Percentiles rank a stretch among this genome's conserved stretches.
Evolutionary conservation across 2,113 vertebrate genomes (phyloP).

Genomic region (Carettochelys insculpta): DNA sequence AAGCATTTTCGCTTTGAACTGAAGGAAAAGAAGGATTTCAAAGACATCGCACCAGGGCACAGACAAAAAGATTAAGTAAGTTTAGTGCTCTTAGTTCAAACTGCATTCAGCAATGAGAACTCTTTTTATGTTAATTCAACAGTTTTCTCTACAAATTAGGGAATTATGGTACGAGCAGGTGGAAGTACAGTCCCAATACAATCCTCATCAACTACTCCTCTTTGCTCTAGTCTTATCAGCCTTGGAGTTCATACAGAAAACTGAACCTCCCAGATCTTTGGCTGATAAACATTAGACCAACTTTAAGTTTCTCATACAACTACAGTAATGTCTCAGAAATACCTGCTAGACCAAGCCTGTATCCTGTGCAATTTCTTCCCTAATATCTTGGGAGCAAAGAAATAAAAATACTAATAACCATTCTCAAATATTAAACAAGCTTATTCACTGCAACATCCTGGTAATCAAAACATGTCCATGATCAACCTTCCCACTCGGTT

Average conservation of each 20-base stretch:
- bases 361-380: slow-evolving; percentile 63
- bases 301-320: slow-evolving; percentile 44
- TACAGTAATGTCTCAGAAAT: slow-evolving; percentile 61
- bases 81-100: background rate
- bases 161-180: background rate
- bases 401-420: too few species aligned
- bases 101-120: background rate
- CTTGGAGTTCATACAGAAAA: slow-evolving; percentile 30
- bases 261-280: slow-evolving; percentile 34
- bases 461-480: slow-evolving; percentile 14
- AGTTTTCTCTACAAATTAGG: background rate
- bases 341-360: slow-evolving; percentile 41
- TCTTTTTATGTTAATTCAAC: background rate
- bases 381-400: slow-evolving; percentile 55
- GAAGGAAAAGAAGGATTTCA: background rate
- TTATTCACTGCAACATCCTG: slow-evolving; percentile 63
- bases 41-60: background rate
- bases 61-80: background rate
- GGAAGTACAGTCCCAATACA: slow-evolving; percentile 19
- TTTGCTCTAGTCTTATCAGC: slow-evolving; percentile 44
- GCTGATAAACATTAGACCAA: slow-evolving; percentile 46
- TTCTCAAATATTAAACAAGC: background rate
- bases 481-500: background rate
- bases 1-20: background rate
- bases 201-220: slow-evolving; percentile 3